A percentile compares a stretch with the other conserved stretches of the same genome.
phyloP scores from a whole-genome alignment of 2,113 vertebrate genomes.

The Melozone crissalis region DNA sequence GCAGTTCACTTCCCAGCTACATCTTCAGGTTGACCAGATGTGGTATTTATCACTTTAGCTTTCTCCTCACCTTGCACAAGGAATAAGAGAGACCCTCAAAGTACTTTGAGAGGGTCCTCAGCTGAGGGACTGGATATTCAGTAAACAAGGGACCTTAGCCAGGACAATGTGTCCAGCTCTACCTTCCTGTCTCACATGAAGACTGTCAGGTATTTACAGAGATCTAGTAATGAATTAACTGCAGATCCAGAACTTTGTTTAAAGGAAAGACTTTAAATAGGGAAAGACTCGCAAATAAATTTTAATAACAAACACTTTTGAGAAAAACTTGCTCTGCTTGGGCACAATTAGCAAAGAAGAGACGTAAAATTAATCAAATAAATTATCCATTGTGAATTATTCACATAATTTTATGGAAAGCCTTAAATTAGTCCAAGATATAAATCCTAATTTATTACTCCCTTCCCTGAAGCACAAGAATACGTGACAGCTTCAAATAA shows the following conservation, averaged over 20 bases:
- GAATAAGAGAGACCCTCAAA: background rate
- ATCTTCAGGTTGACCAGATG: background rate
- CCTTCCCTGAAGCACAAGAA: background rate
- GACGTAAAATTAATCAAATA: background rate
- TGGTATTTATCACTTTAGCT: background rate
- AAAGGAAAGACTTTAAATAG: background rate
- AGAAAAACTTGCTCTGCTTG: background rate
- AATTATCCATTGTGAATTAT: background rate
- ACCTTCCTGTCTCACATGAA: background rate
- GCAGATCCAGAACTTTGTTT: background rate
- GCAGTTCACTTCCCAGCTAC: background rate
- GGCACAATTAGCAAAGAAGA: background rate
- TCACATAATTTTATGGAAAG: background rate
- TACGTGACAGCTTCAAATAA: background rate
- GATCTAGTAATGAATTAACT: background rate
- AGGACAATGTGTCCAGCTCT: background rate
- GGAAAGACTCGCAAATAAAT: background rate
- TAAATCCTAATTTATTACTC: background rate
- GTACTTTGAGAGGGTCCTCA: background rate
- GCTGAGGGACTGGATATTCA: background rate
- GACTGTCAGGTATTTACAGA: background rate
- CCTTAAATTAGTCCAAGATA: background rate
- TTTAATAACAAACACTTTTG: background rate
- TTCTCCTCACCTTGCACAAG: rapidly evolving
- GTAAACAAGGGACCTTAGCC: background rate